phyloP scores from a whole-genome alignment of 2,113 vertebrate genomes.

The Rhinichthys klamathensis region DNA sequence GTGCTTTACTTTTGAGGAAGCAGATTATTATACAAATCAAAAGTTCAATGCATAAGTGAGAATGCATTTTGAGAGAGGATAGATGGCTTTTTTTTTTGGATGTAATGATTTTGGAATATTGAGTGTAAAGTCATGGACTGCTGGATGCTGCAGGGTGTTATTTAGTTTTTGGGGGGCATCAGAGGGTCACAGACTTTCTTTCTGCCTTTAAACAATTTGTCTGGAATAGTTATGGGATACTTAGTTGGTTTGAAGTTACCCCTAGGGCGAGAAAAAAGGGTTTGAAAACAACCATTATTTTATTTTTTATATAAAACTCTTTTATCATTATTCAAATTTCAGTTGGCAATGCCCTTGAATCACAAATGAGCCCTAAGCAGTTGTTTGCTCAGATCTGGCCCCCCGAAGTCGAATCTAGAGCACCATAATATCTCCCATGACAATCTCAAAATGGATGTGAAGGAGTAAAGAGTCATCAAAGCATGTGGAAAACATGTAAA shows the following conservation, averaged over 20 bases:
- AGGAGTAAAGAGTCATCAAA: neutral
- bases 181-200: constrained; percentile 19
- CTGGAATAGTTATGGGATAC: neutral
- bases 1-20: constrained; percentile 5
- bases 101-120: neutral
- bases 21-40: neutral
- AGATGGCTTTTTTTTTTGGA: neutral
- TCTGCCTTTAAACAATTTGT: neutral
- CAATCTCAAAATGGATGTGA: neutral
- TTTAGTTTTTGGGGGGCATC: constrained; percentile 6
- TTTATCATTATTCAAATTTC: constrained; percentile 47
- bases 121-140: neutral
- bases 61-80: neutral
- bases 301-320: neutral
- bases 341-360: constrained; percentile 35
- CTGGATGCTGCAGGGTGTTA: neutral
- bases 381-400: constrained; percentile 32
- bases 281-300: constrained; percentile 20
- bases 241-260: neutral
- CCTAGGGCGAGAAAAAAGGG: neutral
- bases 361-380: constrained; percentile 23
- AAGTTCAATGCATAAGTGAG: neutral
- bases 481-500: neutral
- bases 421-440: constrained; percentile 7
- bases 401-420: neutral